Evolutionary conservation across 2,113 vertebrate species (phyloP), one percentile per base, ranked within the genome.

Genomic region (Miniopterus natalensis): DNA sequence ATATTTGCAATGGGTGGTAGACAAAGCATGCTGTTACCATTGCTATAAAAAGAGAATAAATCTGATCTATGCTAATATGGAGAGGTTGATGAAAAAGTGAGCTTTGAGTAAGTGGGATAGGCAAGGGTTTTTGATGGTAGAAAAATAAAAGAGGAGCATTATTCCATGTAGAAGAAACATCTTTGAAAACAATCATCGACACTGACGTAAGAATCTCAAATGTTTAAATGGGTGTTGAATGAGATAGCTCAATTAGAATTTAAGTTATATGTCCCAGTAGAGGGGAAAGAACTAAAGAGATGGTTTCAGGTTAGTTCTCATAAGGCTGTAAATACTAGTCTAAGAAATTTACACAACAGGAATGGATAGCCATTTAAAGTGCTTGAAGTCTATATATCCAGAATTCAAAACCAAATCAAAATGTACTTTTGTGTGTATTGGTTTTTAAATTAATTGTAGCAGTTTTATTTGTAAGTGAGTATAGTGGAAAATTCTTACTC

Each of bases 391-490:
- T 57, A n/a, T 4, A 40, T 45, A 53, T 23, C 23, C 10, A 79
- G 49, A 81, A 75, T 51, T 6, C 6, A 51, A 57, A 80, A 63
- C 7, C 8, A 75, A 79, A 75, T 74, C 20, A 84, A 90, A 79
- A 77, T 77, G 11, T 1, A 70, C 1, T 31, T 53, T 63, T 36
- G 36, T 61, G 18, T 59, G 8, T 0, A 55, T 3, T 4, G 5
- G 63, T 79, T 92, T 36, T 88, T 57, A 85, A 90, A 68, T 59
- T 77, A 49, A 73, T 42, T 68, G 84, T 94, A 61, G 7, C 21
- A 87, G 18, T 68, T 18, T 78, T 49, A 70, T 92, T 36, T 96
- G 3, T 61, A 71, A 94, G 36, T 84, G 3, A 94, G 4, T 45
- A 42, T 36, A 77, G 8, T 14, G 66, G 20, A 74, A 66, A 53